Base-by-base conservation (phyloP, 1,140 invertebrate species). In the Chironomus striatipennis region DNA sequence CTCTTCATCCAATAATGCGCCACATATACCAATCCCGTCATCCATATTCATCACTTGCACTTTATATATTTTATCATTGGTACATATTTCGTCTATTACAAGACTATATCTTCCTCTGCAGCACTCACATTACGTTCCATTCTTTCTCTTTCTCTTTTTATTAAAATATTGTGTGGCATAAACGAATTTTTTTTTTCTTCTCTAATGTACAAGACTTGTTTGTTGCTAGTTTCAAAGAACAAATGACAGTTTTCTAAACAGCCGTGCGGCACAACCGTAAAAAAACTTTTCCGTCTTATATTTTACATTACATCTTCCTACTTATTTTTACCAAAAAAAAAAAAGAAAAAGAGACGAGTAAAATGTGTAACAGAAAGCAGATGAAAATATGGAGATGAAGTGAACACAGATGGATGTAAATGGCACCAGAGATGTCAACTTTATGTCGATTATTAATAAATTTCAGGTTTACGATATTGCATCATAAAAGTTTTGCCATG, bases 131-230 rank as follows among this genome's bases (percentile, higher is more conserved):
- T 34, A 2, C 5, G 24, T 34, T 34, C 24, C 24, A 34, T 47
- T 47, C 43, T 57, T 57, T 57, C 47, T 57, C n/a, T 57, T 4
- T 57, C 47, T 57, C 47, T 57, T 57, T 57, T 57, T 57, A 57
- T 15, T 57, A 57, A 57, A 57, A 57, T 70, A 18, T 70, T 20
- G 65, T 70, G 18, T 70, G 17, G 65, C 65, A 70, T 70, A 70
- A 70, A 18, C 65, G 9, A 70, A 70, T 21, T 34, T 34, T 21
- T 21, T 0, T 21, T 34, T 34, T 21, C 10, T 0, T 4, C 65
- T 57, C 65, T 70, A 70, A 70, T 70, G 65, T 70, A 70, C 65
- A 70, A 70, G 65, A 70, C 65, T 70, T 70, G 65, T 70, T 70
- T 17, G 7, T 70, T 70, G 18, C 65, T 70, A 21, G 20, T 70